phyloP scores from a whole-genome alignment of 2,888 invertebrate genomes.

The Metallyticus violacea region DNA sequence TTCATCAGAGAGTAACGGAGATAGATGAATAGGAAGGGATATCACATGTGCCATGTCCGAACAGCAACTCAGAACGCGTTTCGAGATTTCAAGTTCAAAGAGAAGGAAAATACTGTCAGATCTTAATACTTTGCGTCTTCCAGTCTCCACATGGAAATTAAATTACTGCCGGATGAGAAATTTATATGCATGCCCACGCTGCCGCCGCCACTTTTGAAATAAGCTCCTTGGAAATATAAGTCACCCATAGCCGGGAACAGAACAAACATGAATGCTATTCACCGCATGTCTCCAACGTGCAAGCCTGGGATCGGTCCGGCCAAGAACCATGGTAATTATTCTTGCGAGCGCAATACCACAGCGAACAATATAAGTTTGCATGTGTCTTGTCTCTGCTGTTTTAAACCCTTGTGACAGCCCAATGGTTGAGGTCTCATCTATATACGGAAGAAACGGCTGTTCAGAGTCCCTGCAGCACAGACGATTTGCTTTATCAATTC shows the following conservation, averaged over 20 bases:
- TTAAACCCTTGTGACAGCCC: background rate
- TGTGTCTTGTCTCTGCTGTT: background rate
- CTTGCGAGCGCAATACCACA: background rate
- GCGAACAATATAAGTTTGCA: background rate
- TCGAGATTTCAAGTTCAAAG: background rate
- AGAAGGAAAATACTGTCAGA: background rate
- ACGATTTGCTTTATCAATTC: background rate
- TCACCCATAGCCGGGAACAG: background rate
- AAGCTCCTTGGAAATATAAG: background rate
- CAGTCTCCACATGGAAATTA: background rate
- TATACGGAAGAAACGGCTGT: background rate
- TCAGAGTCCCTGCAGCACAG: background rate
- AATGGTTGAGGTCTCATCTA: background rate
- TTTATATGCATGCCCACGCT: background rate
- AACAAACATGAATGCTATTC: background rate
- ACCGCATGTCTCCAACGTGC: background rate
- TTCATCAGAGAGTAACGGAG: background rate
- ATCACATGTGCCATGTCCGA: background rate
- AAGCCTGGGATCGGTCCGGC: background rate
- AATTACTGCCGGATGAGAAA: background rate
- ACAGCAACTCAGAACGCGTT: background rate
- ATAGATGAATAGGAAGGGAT: background rate
- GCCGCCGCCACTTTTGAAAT: background rate
- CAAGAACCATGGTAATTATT: background rate
- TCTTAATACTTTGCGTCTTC: background rate